Evolutionary conservation across 2,797 vertebrate species (phyloP).

Genomic region (Coendou prehensilis): DNA sequence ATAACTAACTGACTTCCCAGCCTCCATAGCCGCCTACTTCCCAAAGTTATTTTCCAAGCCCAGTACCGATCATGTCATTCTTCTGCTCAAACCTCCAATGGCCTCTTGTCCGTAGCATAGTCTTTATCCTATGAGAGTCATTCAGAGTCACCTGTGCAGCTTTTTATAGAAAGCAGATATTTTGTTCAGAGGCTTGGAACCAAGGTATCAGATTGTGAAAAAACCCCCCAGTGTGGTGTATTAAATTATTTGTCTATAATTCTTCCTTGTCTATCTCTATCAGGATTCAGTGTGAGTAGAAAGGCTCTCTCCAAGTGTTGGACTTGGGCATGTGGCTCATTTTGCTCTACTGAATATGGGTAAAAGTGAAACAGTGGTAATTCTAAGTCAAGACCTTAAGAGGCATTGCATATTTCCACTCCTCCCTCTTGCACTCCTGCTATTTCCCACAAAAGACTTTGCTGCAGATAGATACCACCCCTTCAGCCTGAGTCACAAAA

Average conservation of each 20-base stretch:
- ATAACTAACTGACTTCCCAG: background rate
- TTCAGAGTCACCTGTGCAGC: background rate
- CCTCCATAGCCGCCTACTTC: background rate
- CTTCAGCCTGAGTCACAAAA: background rate
- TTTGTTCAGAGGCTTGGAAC: background rate
- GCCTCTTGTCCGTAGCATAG: background rate
- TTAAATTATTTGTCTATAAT: background rate
- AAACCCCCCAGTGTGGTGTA: background rate
- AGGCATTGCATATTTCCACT: background rate
- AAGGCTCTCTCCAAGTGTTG: background rate
- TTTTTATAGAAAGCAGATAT: background rate
- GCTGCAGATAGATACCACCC: background rate
- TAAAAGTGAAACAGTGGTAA: background rate
- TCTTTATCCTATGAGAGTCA: rapidly evolving
- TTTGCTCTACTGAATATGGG: background rate
- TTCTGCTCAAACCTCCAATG: background rate
- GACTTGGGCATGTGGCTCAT: background rate
- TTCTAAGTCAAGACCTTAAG: background rate
- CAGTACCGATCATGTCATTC: background rate
- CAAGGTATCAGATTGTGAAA: background rate
- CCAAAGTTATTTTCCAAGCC: background rate
- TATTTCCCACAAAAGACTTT: background rate
- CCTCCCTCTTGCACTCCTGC: background rate
- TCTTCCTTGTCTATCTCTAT: background rate
- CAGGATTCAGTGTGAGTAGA: background rate